Evolutionary conservation across 2,888 invertebrate species (phyloP), one percentile per base, ranked within the genome.

Genomic region (Ormyrus pomaceus): DNA sequence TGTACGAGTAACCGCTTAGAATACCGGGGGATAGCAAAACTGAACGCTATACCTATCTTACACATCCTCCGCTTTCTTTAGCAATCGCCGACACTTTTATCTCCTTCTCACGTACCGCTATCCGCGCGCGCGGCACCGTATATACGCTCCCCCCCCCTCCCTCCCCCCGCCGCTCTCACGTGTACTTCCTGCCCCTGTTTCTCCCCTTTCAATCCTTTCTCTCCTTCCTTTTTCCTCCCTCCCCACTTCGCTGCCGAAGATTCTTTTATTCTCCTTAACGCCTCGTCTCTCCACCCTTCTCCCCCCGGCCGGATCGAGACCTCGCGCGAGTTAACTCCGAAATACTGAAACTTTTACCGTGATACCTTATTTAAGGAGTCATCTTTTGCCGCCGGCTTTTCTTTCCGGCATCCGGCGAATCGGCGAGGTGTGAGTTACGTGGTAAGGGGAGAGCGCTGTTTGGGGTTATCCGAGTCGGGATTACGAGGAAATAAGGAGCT

Each of bases 71-170:
- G 34, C 34, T 34, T 34, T 34, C 34, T 34, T 7, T 53, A 9
- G 45, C 50, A 50, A 50, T 65, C 65, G 65, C n/a, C 19, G 19
- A 65, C 13, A 50, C 65, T 65, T 65, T 65, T 65, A 65, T 65
- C 65, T 65, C 48, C 64, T 45, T 13, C 50, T 65, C 64, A 50
- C 65, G 65, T 19, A 48, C 34, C 3, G 34, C 34, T 34, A 34
- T 34, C 34, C 34, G 34, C 34, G 34, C 34, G 34, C 34, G 2
- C 34, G 34, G 0, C 48, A 4, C 65, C 65, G 5, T 8, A n/a
- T n/a, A 58, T 58, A 58, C n/a, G 62, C 3, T 8, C 51, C 8
- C 48, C 13, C 34, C 34, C 34, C 34, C 2, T 3, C 2, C 34
- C 34, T 0, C 3, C 34, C 2, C 34, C 34, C 7, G 13, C 50